Evolutionary conservation across 2,797 vertebrate species (phyloP), one percentile per base, ranked within the genome.

Genomic region (Discoglossus pictus): DNA sequence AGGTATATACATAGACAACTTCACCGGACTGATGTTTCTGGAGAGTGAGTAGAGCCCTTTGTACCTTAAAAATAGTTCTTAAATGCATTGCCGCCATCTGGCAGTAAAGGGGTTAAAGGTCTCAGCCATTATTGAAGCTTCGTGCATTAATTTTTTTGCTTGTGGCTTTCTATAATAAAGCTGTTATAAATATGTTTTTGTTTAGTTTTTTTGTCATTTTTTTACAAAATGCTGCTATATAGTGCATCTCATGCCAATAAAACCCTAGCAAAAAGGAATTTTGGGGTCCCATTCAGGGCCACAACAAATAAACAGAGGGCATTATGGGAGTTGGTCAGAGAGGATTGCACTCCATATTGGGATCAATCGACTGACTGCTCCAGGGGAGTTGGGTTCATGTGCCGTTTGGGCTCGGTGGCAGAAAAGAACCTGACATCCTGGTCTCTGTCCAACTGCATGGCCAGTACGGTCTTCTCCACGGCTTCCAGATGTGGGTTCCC

Each of bases 401-500:
- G 38, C 59, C 27, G 65, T 20, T 84, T 89, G 55, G 93, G 88
- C 74, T 94, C 92, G 55, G 91, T 77, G 67, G 87, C 92, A 74
- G 95, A 92, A 15, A 95, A 95, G 83, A 94, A 94, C 20, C 92
- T 90, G 56, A 95, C 92, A 6, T 94, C 94, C 60, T 92, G 87
- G 84, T 97, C 92, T 76, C 83, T 87, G 82, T 98, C 93, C 1
- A 92, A 90, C 34, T 93, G 92, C 77, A 97, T 82, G 39, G 91
- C 82, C 74, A 92, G 85, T 58, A 94, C 78, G 0, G 93, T 91
- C 83, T 95, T 92, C 69, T 95, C 92, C 46, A 90, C 88, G 52
- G 94, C 87, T 56, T 95, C 90, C 3, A 94, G 90, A 79, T 91
- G 95, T 82, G 92, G 89, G 77, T 93, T 92, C 73, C 91, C 84